Evolutionary conservation across 2,888 invertebrate species (phyloP).

Genomic region (Ectemnius lituratus): DNA sequence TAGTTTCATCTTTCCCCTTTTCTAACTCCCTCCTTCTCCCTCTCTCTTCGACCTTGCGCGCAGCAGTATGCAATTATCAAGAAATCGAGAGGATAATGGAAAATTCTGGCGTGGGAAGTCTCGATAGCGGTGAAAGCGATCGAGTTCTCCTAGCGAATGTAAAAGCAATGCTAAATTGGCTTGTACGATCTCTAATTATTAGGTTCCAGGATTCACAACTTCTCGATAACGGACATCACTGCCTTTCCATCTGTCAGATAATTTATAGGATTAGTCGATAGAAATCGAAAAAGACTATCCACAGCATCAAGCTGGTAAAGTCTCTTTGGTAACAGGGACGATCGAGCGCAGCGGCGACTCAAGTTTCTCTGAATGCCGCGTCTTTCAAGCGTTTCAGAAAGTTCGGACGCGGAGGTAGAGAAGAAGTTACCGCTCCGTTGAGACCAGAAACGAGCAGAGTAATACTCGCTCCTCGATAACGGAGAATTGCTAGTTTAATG

Average conservation of each 20-base stretch:
- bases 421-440: no score
- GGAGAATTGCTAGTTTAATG: no score
- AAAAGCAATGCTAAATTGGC: slow-evolving; percentile 22
- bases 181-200: slow-evolving; percentile 7
- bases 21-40: slow-evolving; percentile 1
- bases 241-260: neutral
- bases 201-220: neutral
- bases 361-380: no score
- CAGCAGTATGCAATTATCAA: slow-evolving; percentile 8
- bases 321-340: slow-evolving; percentile 6
- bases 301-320: neutral
- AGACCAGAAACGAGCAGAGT: no score
- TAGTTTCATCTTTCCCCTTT: slow-evolving; percentile 1
- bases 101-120: slow-evolving; percentile 28
- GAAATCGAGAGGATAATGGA: slow-evolving; percentile 17
- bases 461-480: no score
- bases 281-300: no score
- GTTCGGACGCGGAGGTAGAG: no score
- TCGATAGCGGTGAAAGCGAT: slow-evolving; percentile 32
- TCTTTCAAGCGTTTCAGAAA: neutral
- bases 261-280: neutral
- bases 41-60: neutral
- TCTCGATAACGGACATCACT: neutral
- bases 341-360: slow-evolving; percentile 1
- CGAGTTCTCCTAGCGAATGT: slow-evolving; percentile 21